A percentile compares a stretch with the other conserved stretches of the same genome.
Evolutionary conservation across 2,113 vertebrate genomes (phyloP).

Genomic region (Equus przewalskii): DNA sequence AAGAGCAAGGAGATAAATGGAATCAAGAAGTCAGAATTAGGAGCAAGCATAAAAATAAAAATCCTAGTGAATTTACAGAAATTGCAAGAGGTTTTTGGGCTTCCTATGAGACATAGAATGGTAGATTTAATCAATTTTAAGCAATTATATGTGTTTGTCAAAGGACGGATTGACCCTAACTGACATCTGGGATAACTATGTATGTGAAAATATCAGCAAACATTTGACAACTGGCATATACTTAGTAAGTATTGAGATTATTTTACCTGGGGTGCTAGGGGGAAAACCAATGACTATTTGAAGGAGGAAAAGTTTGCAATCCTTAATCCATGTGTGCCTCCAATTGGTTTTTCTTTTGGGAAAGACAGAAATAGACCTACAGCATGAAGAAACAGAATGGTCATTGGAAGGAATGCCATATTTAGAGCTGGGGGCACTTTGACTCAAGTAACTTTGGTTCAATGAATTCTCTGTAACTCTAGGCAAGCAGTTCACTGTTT

Average conservation of each 20-base stretch:
- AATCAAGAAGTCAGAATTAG: conserved; percentile 31
- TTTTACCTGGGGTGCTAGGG: neutral
- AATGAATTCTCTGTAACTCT: neutral
- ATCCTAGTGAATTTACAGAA: neutral
- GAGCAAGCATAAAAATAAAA: neutral
- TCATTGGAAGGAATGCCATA: neutral
- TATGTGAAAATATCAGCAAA: neutral
- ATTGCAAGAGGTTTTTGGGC: neutral
- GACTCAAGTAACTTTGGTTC: neutral
- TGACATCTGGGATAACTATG: neutral
- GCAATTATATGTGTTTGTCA: neutral
- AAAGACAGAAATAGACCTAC: neutral
- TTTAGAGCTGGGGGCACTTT: neutral
- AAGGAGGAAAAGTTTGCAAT: neutral
- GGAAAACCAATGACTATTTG: neutral
- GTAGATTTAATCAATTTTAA: neutral
- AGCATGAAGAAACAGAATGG: neutral
- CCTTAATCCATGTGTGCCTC: neutral
- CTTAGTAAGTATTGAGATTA: neutral
- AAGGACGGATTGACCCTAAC: neutral
- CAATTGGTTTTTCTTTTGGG: neutral
- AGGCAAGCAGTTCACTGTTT: neutral
- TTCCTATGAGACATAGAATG: neutral
- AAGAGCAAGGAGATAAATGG: neutral
- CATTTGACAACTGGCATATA: neutral